Conservation (phyloP, 2,888 invertebrate species). For the Heliconius ethilla region DNA sequence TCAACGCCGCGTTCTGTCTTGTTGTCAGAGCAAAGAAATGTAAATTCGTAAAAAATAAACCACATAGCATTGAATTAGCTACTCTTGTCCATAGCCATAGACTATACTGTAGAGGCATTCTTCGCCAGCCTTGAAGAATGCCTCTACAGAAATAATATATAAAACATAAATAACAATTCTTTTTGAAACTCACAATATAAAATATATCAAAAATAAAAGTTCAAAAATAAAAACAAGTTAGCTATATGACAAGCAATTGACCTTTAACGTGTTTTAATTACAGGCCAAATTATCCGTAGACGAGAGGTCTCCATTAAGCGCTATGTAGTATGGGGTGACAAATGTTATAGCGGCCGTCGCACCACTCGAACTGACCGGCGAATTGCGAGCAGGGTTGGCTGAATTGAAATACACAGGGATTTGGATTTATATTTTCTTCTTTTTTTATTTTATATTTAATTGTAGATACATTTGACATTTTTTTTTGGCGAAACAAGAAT, state of each 20-base stretch:
- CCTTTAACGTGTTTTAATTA: conserved; percentile 64
- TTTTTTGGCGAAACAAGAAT: neutral
- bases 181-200: neutral
- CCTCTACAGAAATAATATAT: no score
- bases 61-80: no score
- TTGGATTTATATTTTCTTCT: neutral
- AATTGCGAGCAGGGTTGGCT: conserved; percentile 32
- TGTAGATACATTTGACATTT: neutral
- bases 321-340: conserved; percentile 60
- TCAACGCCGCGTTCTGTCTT: no score
- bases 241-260: conserved; percentile 49
- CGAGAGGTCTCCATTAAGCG: conserved; percentile 55
- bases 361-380: conserved; percentile 52
- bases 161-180: neutral
- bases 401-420: neutral
- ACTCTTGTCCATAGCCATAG: no score
- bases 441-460: neutral
- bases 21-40: no score
- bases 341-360: conserved; percentile 59
- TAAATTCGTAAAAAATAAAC: no score
- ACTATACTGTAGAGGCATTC: no score
- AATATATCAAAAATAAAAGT: neutral
- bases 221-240: conserved; percentile 17
- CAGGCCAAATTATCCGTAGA: conserved; percentile 54
- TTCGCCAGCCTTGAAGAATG: no score